Conservation (phyloP, 2,888 invertebrate species). For the Philopedon plagiatum region DNA sequence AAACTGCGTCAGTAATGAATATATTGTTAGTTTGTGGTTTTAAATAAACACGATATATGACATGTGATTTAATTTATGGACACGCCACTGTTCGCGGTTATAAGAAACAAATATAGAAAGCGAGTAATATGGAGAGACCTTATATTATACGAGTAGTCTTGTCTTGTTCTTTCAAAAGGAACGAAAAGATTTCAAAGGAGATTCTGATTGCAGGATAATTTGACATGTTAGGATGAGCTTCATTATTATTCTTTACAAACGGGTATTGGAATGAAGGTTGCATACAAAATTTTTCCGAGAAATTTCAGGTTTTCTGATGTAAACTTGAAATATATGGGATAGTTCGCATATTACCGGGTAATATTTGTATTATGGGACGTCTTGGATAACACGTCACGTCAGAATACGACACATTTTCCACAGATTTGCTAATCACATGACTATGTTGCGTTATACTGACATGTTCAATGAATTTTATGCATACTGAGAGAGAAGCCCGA, state of each 20-base stretch:
- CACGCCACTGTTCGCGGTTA: conserved; percentile 19
- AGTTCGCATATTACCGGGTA: too few relatives aligned
- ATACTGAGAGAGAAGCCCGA: too few relatives aligned
- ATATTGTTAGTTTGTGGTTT: too few relatives aligned
- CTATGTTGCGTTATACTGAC: too few relatives aligned
- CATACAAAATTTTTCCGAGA: background rate
- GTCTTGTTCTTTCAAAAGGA: conserved; percentile 31
- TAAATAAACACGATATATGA: too few relatives aligned
- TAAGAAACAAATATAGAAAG: background rate
- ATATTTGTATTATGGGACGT: too few relatives aligned
- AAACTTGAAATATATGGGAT: background rate
- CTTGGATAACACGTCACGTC: too few relatives aligned
- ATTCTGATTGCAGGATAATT: conserved; percentile 45
- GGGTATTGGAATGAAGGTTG: conserved; percentile 2
- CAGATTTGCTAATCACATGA: too few relatives aligned
- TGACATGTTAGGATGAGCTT: conserved; percentile 36
- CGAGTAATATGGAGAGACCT: conserved; percentile 11
- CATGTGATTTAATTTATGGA: too few relatives aligned
- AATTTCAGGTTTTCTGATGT: background rate
- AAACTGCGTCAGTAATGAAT: too few relatives aligned
- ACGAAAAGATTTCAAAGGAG: conserved; percentile 37
- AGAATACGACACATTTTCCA: too few relatives aligned
- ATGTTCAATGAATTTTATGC: too few relatives aligned
- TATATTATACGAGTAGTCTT: conserved; percentile 24
- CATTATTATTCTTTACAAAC: conserved; percentile 38